Conservation (phyloP, 1,140 invertebrate species). For the Sycophila sp. region DNA sequence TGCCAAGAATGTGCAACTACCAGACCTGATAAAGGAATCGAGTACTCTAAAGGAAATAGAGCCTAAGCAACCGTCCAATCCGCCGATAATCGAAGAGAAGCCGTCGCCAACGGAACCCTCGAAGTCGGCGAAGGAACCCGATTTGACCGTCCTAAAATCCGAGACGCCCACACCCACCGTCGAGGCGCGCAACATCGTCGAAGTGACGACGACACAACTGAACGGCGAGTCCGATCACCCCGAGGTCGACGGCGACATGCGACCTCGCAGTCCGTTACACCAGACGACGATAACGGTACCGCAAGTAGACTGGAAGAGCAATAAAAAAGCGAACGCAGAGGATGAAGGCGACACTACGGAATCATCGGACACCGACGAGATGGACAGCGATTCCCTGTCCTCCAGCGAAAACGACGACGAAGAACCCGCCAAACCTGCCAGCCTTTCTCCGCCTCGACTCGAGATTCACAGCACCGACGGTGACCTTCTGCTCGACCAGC, state of each 20-base stretch:
- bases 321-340: constrained; percentile 52
- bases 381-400: constrained; percentile 73
- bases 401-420: constrained; percentile 58
- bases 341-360: constrained; percentile 10
- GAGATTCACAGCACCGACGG: constrained; percentile 59
- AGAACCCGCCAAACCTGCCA: constrained; percentile 38
- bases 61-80: constrained; percentile 15
- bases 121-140: not conserved
- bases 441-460: constrained; percentile 54
- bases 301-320: constrained; percentile 71
- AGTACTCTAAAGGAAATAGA: constrained; percentile 56
- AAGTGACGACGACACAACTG: constrained; percentile 5
- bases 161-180: constrained; percentile 3
- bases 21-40: constrained; percentile 61
- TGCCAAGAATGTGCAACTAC: constrained; percentile 43
- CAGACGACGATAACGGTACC: constrained; percentile 74
- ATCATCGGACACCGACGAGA: constrained; percentile 64
- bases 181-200: constrained; percentile 27
- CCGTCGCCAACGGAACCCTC: not conserved
- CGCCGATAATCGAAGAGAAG: constrained; percentile 8
- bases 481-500: constrained; percentile 57
- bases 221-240: constrained; percentile 36
- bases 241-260: constrained; percentile 42
- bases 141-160: not conserved
- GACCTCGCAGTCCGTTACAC: constrained; percentile 70